Base-by-base conservation (phyloP, 2,797 vertebrate species). In the Sebastes itinus region DNA sequence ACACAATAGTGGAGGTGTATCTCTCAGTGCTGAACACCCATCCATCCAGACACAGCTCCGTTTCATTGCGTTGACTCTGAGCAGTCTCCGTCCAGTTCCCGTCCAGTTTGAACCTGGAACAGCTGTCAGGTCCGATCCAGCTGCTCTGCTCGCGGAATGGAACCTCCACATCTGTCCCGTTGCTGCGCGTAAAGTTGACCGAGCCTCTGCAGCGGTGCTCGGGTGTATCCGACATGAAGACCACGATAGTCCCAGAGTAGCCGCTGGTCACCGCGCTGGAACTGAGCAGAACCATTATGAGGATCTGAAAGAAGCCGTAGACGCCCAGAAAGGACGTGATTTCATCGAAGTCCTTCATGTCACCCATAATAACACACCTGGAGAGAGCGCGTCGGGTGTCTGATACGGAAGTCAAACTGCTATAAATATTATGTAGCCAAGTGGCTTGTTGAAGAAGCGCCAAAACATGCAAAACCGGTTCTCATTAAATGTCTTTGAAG, bases 171-270 rank as follows among this genome's bases (percentile, higher is more conserved):
- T 81, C 67, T 10, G 54, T 52, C 49, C 20, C 49, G 18, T 18
- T 49, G 46, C 14, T 20, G 46, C 27, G 2, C 33, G 69, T 62
- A 23, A 52, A 74, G 30, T 54, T 46, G 23, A 7, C 13, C 4
- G 59, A 27, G 2, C 13, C 33, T 14, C 38, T 89, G 83, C 93
- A 93, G 33, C 54, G 78, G 59, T 93, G 72, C n/a, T 79, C 71
- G 1, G 88, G 89, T n/a, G 83, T 90, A 62, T 91, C 87, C 6
- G 86, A 84, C 0, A 91, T 55, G 54, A 93, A 93, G 27, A 92
- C 75, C 49, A 77, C 49, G 1, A 82, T 25, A 11, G 87, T 2
- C 5, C 33, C 73, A 66, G 77, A 27, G 52, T 75, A 91, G 0
- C 91, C 90, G 7, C 25, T 46, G 0, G 86, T 80, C 2, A 92